Evolutionary conservation across 2,797 vertebrate species (phyloP), one percentile per base, ranked within the genome.

Genomic region (Pogoniulus pusillus): DNA sequence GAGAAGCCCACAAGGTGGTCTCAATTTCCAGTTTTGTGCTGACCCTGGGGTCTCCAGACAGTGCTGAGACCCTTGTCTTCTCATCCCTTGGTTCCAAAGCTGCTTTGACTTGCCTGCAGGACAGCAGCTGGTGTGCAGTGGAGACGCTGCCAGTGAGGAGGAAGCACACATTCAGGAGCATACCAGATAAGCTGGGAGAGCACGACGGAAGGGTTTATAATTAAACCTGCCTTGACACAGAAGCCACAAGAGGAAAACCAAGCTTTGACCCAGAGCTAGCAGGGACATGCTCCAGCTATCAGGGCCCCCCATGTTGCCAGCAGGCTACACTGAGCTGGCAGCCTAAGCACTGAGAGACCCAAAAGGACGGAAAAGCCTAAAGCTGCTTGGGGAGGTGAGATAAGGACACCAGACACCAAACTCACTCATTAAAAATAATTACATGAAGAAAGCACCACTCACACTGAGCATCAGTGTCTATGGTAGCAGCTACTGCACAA

Each of bases 191-290:
- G n/a, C 27, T 2, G 1, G 35, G 16, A 82, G 7, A 70, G 24
- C 0, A 1, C 3, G 4, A 87, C 26, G 22, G 66, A 93, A 54
- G 14, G 5, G 35, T 45, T 74, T 95, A 93, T 92, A 94, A 95
- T 93, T 95, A 96, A 91, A 79, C 73, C 7, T 82, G 49, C 39
- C 2, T 2, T 86, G 89, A 92, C 93, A 95, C 20, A 91, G 72
- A 91, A 92, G 23, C 95, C 92, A 55, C 94, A 93, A 88, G 78
- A 93, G 89, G 93, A 95, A 96, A 95, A 92, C 77, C 91, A 87
- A 74, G 78, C 16, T 90, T 43, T 69, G 53, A 80, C 72, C 18
- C 5, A 0, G 47, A 37, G 45, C 60, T 75, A 26, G 20, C 26
- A 72, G 5, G 19, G 66, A n/a, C 35, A 22, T 75, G 35, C 4